Percentiles rank a stretch among this genome's conserved stretches.
phyloP scores from a whole-genome alignment of 1,140 invertebrate species.

The Aradophagus sp. region DNA sequence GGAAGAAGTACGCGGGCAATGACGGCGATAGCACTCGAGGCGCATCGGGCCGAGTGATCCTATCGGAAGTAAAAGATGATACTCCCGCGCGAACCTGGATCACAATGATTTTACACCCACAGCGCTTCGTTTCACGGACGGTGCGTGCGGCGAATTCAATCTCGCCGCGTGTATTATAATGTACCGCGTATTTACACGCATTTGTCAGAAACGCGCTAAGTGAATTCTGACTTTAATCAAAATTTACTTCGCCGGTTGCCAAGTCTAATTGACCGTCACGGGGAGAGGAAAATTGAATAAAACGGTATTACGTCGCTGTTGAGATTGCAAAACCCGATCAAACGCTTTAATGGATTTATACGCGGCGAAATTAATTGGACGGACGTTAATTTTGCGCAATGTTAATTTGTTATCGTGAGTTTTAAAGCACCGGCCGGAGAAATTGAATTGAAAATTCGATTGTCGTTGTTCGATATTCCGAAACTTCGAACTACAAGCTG shows the following conservation, averaged over 20 bases:
- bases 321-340: too few species aligned
- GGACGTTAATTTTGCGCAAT: not conserved
- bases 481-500: too few species aligned
- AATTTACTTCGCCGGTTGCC: slow-evolving; percentile 40
- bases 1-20: slow-evolving; percentile 24
- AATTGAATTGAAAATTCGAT: too few species aligned
- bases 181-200: slow-evolving; percentile 42
- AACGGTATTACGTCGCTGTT: too few species aligned
- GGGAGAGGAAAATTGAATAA: too few species aligned
- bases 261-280: too few species aligned
- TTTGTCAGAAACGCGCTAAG: slow-evolving; percentile 38
- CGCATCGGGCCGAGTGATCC: slow-evolving; percentile 51
- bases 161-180: slow-evolving; percentile 38
- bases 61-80: slow-evolving; percentile 72
- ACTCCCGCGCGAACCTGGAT: slow-evolving; percentile 66
- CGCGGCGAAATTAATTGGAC: too few species aligned
- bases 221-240: slow-evolving; percentile 44
- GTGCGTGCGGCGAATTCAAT: slow-evolving; percentile 42
- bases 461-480: too few species aligned
- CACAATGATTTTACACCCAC: slow-evolving; percentile 71
- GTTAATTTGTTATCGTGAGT: too few species aligned
- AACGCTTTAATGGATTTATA: not conserved
- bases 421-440: too few species aligned
- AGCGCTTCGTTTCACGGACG: slow-evolving; percentile 30
- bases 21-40: slow-evolving; percentile 15